A percentile compares a stretch with the other conserved stretches of the same genome.
phyloP scores from a whole-genome alignment of 2,888 invertebrate genomes.

The Clusia tigrina region DNA sequence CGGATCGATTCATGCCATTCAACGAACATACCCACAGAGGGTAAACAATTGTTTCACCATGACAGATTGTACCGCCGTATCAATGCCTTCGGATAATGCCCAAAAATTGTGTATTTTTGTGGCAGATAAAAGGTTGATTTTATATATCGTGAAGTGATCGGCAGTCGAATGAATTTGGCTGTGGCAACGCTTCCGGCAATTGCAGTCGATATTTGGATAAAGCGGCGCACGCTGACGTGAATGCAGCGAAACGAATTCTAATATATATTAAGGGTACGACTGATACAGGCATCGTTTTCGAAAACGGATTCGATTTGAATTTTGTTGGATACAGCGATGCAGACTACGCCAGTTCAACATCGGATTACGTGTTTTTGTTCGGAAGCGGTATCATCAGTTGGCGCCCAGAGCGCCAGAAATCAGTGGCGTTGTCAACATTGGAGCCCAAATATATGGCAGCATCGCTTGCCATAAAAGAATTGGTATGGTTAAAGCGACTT shows the following conservation, averaged over 20 bases:
- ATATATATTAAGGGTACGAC: slow-evolving; percentile 29
- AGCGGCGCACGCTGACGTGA: slow-evolving; percentile 23
- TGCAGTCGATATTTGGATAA: slow-evolving; percentile 22
- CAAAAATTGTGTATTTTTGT: not conserved
- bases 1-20: not conserved
- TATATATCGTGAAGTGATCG: not conserved
- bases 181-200: slow-evolving; percentile 37
- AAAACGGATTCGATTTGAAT: not conserved
- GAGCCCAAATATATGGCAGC: slow-evolving; percentile 49
- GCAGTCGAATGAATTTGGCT: slow-evolving; percentile 33
- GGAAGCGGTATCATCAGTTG: too few relatives aligned
- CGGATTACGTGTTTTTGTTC: slow-evolving; percentile 38
- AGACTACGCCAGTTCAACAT: slow-evolving; percentile 38
- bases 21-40: not conserved
- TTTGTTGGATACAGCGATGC: slow-evolving; percentile 34
- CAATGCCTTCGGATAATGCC: not conserved
- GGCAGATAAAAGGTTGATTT: not conserved
- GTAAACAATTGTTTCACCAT: not conserved
- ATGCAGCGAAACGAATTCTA: slow-evolving; percentile 33
- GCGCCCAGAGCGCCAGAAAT: slow-evolving; percentile 44
- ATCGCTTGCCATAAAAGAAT: slow-evolving; percentile 42
- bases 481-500: slow-evolving; percentile 44
- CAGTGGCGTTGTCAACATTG: slow-evolving; percentile 47
- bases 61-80: not conserved
- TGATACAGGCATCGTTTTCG: slow-evolving; percentile 26